Conservation (phyloP, 2,113 vertebrate genomes). For the western clawed frog (Xenopus tropicalis) region DNA sequence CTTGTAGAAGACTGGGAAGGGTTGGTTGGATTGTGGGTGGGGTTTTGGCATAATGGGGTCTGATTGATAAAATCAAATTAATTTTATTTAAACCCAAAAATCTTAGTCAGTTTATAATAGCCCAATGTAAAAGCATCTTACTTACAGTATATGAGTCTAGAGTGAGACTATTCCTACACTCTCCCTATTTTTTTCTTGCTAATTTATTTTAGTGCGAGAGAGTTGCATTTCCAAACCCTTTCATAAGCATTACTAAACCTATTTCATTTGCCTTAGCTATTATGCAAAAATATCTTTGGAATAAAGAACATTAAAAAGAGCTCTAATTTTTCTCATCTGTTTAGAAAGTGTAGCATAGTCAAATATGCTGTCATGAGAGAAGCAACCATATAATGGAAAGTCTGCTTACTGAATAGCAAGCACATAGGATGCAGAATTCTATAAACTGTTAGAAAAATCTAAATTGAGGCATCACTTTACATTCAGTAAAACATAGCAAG, state of each 20-base stretch:
- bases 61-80: too few relatives aligned
- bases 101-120: too few relatives aligned
- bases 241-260: not conserved
- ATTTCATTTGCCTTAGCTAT: not conserved
- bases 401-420: not conserved
- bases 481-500: not conserved
- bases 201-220: not conserved
- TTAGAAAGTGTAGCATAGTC: not conserved
- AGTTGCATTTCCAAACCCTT: not conserved
- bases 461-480: slow-evolving; percentile 4
- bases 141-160: too few relatives aligned
- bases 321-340: not conserved
- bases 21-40: too few relatives aligned
- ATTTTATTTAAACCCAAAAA: too few relatives aligned
- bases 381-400: not conserved
- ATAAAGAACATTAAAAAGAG: not conserved
- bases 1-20: too few relatives aligned
- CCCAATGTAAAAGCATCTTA: too few relatives aligned
- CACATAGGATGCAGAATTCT: not conserved
- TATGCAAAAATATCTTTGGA: not conserved
- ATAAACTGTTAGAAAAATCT: not conserved
- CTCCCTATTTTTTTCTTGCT: too few relatives aligned
- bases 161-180: not conserved
- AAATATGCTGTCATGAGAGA: not conserved
- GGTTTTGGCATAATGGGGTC: too few relatives aligned